Percentiles rank a stretch among this genome's conserved stretches.
phyloP scores from a whole-genome alignment of 2,888 invertebrate species.

The Dinocampus coccinellae region DNA sequence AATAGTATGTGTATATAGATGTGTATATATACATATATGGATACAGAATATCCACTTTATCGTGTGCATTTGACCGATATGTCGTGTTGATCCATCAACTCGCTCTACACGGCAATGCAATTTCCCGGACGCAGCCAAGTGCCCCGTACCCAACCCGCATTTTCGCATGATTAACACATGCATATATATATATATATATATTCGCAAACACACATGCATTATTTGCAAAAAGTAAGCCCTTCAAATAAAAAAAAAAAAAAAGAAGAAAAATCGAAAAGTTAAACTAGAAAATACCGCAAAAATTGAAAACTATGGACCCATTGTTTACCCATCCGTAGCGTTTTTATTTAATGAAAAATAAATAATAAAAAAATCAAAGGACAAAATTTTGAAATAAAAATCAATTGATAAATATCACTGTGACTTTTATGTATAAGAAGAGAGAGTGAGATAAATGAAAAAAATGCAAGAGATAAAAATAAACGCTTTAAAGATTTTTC shows the following conservation, averaged over 20 bases:
- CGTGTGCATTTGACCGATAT: constrained; percentile 22
- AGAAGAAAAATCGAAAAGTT: too few species aligned
- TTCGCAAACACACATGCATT: neutral
- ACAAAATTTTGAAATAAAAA: neutral
- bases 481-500: neutral
- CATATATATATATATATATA: constrained; percentile 6
- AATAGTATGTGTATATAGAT: neutral
- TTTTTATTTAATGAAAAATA: too few species aligned
- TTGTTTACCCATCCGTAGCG: too few species aligned
- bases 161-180: constrained; percentile 10
- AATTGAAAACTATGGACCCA: too few species aligned
- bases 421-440: neutral
- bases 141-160: neutral
- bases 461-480: neutral
- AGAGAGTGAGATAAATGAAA: neutral
- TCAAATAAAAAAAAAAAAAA: too few species aligned
- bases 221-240: neutral
- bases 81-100: constrained; percentile 20
- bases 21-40: neutral
- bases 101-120: constrained; percentile 25
- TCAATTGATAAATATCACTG: neutral
- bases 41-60: neutral
- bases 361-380: too few species aligned
- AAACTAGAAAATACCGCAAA: neutral
- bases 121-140: constrained; percentile 23